These are phyloP conservation scores for Bombus waltoni DNA, from an alignment of 1,140 invertebrate genomes.

Conservation along the genomic window DNA sequence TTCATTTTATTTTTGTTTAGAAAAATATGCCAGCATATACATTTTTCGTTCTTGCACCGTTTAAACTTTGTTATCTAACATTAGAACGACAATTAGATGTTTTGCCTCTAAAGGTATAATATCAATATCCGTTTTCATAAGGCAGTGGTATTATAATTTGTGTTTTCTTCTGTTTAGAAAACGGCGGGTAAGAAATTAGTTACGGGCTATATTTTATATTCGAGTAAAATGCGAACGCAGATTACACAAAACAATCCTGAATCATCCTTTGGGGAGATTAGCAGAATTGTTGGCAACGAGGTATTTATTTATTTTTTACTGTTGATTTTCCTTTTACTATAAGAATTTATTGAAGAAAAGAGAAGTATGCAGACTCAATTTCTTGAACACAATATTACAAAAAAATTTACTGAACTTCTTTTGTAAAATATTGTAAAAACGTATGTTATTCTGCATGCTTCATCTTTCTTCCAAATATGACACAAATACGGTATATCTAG, in stretches of 20 bases:
- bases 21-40: conserved; percentile 83
- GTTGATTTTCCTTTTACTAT: conserved; percentile 58
- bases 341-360: conserved; percentile 43
- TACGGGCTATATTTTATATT: conserved; percentile 99
- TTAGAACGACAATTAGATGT: conserved; percentile 63
- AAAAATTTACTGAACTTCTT: not conserved
- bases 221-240: conserved; percentile 96
- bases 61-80: conserved; percentile 60
- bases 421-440: not conserved
- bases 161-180: conserved; percentile 86
- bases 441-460: conserved; percentile 57
- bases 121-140: conserved; percentile 48
- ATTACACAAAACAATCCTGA: conserved; percentile 96
- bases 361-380: conserved; percentile 53
- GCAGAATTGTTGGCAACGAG: conserved; percentile 97
- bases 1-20: conserved; percentile 69
- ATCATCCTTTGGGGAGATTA: conserved; percentile 98
- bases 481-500: not conserved
- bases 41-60: conserved; percentile 75
- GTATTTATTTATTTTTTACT: conserved; percentile 82
- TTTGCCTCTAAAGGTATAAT: conserved; percentile 54
- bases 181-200: conserved; percentile 93
- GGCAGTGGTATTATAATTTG: conserved; percentile 76
- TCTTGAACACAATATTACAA: conserved; percentile 2
- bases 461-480: conserved; percentile 50